These are phyloP conservation scores for Heterochromis multidens DNA, from an alignment of 2,113 vertebrate genomes.

Conservation along the genomic window DNA sequence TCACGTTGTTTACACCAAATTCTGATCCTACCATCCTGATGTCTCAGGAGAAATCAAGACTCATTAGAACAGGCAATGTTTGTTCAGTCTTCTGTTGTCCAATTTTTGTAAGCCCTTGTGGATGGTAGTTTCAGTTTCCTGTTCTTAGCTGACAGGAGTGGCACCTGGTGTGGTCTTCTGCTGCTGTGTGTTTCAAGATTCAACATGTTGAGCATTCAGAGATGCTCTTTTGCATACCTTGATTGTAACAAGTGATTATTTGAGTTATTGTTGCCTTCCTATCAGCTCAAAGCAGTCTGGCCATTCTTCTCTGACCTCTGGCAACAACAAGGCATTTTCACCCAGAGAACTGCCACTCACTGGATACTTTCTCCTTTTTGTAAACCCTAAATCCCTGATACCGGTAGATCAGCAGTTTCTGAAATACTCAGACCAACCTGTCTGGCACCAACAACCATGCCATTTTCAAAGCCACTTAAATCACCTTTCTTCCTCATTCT, in stretches of 20 bases:
- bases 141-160: background rate
- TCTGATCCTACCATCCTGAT: background rate
- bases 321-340: background rate
- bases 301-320: background rate
- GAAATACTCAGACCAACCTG: background rate
- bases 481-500: background rate
- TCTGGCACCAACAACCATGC: background rate
- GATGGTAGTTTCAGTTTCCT: no score
- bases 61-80: background rate
- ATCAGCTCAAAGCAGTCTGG: background rate
- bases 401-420: background rate
- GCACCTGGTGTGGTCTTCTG: background rate
- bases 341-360: background rate
- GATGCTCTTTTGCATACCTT: background rate
- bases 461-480: background rate
- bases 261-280: background rate
- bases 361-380: background rate
- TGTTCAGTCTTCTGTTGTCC: background rate
- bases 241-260: background rate
- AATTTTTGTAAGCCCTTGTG: background rate
- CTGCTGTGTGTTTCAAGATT: background rate
- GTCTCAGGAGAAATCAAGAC: background rate
- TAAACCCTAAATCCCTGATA: background rate
- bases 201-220: background rate
- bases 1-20: background rate